phyloP scores from a whole-genome alignment of 2,797 vertebrate species.

The Esox lucius region DNA sequence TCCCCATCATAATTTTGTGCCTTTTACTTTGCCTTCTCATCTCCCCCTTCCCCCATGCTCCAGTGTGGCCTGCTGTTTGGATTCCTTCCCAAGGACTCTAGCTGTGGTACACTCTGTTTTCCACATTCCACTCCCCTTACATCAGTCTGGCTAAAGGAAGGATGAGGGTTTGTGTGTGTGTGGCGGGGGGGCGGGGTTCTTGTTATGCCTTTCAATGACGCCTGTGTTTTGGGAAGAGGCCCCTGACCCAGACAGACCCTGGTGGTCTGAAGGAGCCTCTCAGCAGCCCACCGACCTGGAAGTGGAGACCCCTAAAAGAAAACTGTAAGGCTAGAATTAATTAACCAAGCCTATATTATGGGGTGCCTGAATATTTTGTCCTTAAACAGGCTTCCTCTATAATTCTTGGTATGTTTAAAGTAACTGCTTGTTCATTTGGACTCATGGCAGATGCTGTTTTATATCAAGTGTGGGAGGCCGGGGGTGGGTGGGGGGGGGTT shows the following conservation, averaged over 20 bases:
- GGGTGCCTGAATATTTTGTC: slow-evolving; percentile 11
- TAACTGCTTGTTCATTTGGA: slow-evolving; percentile 26
- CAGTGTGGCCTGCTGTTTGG: slow-evolving; percentile 68
- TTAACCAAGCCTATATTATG: slow-evolving; percentile 42
- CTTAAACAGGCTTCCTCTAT: not conserved
- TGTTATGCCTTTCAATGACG: slow-evolving; percentile 22
- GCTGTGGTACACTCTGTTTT: slow-evolving; percentile 65
- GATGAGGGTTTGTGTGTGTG: slow-evolving; percentile 16
- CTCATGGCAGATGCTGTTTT: slow-evolving; percentile 43
- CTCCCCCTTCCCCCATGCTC: slow-evolving; percentile 20
- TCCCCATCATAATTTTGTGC: not conserved
- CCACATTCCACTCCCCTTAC: slow-evolving; percentile 68
- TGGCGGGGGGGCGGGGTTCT: slow-evolving; percentile 2
- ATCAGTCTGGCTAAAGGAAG: slow-evolving; percentile 67
- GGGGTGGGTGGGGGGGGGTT: slow-evolving; percentile 33
- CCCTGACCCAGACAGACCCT: slow-evolving; percentile 51
- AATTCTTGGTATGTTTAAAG: slow-evolving; percentile 15
- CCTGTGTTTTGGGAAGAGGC: slow-evolving; percentile 60
- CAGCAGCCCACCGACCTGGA: slow-evolving; percentile 37
- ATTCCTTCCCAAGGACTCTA: slow-evolving; percentile 51
- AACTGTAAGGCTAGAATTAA: slow-evolving; percentile 69
- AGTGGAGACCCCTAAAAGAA: slow-evolving; percentile 56
- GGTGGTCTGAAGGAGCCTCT: not conserved
- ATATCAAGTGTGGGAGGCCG: slow-evolving; percentile 41
- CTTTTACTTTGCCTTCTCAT: not conserved